Conservation (phyloP, 2,888 invertebrate species). For the Patella caerulea region DNA sequence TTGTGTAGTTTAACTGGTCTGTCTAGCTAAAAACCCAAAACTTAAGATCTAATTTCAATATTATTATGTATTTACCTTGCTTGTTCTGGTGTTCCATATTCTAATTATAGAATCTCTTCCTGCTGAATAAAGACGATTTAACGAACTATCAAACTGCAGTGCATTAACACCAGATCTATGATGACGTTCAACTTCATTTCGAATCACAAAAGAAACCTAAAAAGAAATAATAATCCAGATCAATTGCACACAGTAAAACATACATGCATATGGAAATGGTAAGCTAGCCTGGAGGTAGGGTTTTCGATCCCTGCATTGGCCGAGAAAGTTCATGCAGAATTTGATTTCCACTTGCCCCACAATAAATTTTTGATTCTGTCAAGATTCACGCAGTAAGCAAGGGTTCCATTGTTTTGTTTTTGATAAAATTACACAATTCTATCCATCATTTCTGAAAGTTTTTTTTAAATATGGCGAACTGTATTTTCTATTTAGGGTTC, state of each 20-base stretch:
- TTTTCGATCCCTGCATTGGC: no score
- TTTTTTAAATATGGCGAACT: no score
- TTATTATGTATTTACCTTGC: slow-evolving; percentile 51
- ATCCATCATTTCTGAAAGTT: no score
- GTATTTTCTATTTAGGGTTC: no score
- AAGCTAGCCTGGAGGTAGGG: no score
- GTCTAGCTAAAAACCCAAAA: no score
- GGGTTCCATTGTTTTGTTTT: background rate
- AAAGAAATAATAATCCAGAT: slow-evolving; percentile 20
- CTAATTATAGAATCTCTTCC: slow-evolving; percentile 97
- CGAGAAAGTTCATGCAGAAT: background rate
- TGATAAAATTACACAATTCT: no score
- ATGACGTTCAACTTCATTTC: slow-evolving; percentile 93
- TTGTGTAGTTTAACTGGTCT: no score
- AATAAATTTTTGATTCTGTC: background rate
- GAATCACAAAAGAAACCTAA: slow-evolving; percentile 97
- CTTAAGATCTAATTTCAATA: background rate
- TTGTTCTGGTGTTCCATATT: slow-evolving; percentile 77
- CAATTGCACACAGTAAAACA: background rate
- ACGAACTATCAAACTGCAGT: slow-evolving; percentile 89
- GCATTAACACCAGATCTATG: slow-evolving; percentile 97
- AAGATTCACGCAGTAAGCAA: background rate
- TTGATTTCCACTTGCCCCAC: background rate
- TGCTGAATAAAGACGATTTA: slow-evolving; percentile 93
- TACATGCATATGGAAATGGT: background rate